Base-by-base conservation (phyloP, 2,888 invertebrate species). In the Mimumesa dahlbomi region DNA sequence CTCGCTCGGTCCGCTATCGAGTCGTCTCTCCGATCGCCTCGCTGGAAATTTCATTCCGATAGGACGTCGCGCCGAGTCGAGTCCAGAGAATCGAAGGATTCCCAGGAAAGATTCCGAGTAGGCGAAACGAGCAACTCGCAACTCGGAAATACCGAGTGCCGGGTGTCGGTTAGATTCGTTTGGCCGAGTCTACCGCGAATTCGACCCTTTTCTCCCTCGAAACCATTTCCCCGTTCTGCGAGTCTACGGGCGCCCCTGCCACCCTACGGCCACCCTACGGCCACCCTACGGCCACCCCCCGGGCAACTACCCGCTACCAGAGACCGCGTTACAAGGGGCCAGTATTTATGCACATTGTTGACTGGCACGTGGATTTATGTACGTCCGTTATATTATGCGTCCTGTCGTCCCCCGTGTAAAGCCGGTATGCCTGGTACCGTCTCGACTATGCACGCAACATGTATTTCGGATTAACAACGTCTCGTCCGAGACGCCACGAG, bases 331-430 rank as follows among this genome's bases (percentile, higher is more conserved):
- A 82, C 88, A 85, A 87, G 87, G 85, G 87, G 82, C 81, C 83
- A 86, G 88, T 89, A 89, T 89, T 89, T 89, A 89, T 89, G 89
- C 87, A 87, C 89, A 89, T 89, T 88, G 88, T 88, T 89, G 89
- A 89, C 87, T 89, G 89, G 85, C 89, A 88, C 83, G 75, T 87
- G 84, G 86, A 89, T 89, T 89, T 89, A 89, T 89, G 88, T 85
- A 85, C 88, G 88, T 89, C 88, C 88, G 88, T 88, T 88, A 85
- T 87, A 87, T 88, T 89, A 88, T 88, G 88, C 86, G 87, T 87
- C 83, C 83, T 86, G 86, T 86, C 86, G 84, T 85, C 82, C 83
- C 82, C 79, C 82, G 85, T 84, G 85, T 85, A 85, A 84, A 82
- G 80, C 82, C 83, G 83, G 84, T 72, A 84, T 86, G 84, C 87